Conservation (phyloP, 2,888 invertebrate species). For the Thymelicus acteon region DNA sequence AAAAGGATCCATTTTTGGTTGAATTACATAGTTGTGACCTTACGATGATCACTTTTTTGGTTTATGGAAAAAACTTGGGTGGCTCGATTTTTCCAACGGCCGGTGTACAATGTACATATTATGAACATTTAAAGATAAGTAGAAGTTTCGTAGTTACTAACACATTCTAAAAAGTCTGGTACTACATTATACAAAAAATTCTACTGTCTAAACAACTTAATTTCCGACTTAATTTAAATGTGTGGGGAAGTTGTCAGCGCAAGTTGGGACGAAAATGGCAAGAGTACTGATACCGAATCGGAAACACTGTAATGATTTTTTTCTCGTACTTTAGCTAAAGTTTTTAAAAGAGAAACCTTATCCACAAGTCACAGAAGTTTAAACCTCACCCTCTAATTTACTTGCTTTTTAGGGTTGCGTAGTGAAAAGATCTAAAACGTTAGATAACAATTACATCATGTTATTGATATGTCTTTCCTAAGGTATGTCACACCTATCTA, state of each 20-base stretch:
- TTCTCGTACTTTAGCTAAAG: conserved; percentile 43
- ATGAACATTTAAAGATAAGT: background rate
- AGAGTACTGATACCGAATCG: background rate
- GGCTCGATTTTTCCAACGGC: too few relatives aligned
- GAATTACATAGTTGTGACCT: too few relatives aligned
- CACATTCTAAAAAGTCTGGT: background rate
- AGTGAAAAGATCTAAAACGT: background rate
- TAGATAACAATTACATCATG: too few relatives aligned
- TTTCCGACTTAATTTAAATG: background rate
- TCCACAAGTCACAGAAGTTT: conserved; percentile 43
- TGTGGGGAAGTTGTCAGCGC: background rate
- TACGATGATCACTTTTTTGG: too few relatives aligned
- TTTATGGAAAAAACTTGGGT: too few relatives aligned
- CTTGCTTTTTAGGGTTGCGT: conserved; percentile 13
- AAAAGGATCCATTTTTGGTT: too few relatives aligned
- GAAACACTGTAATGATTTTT: conserved; percentile 22
- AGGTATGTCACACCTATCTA: too few relatives aligned
- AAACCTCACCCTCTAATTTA: conserved; percentile 38
- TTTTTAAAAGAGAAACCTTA: conserved; percentile 47
- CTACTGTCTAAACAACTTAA: background rate
- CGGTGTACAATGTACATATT: too few relatives aligned
- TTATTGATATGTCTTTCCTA: too few relatives aligned
- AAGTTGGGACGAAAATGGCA: background rate
- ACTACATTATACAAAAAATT: background rate
- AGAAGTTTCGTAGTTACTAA: background rate